phyloP scores from a whole-genome alignment of 2,113 vertebrate genomes.

The Pelmatolapia mariae region DNA sequence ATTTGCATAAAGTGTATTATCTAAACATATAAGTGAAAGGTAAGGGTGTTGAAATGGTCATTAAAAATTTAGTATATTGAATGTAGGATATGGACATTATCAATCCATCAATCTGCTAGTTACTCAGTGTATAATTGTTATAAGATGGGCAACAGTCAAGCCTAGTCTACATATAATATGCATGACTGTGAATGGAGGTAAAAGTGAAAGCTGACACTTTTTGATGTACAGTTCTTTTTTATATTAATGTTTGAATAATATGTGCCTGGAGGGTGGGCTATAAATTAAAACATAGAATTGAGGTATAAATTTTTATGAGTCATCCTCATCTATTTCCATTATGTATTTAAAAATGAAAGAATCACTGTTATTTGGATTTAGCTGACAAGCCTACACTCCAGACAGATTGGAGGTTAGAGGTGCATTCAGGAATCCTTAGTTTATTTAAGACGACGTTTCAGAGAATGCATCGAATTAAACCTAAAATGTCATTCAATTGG shows the following conservation, averaged over 20 bases:
- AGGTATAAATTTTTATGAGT: constrained; percentile 97
- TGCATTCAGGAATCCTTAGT: constrained; percentile 8
- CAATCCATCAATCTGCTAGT: constrained; percentile 84
- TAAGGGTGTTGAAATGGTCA: constrained; percentile 80
- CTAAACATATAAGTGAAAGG: constrained; percentile 84
- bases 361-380: constrained; percentile 75
- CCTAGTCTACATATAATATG: constrained; percentile 80
- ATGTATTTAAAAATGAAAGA: constrained; percentile 95
- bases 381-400: constrained; percentile 52
- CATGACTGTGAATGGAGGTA: constrained; percentile 79
- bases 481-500: neutral
- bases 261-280: constrained; percentile 88
- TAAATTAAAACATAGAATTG: constrained; percentile 93
- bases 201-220: constrained; percentile 82
- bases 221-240: constrained; percentile 96
- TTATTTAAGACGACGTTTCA: neutral
- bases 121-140: constrained; percentile 89
- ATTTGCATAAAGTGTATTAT: constrained; percentile 97
- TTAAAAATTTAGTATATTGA: constrained; percentile 86
- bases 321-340: constrained; percentile 93
- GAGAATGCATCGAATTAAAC: neutral
- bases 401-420: constrained; percentile 17
- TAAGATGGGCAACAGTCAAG: constrained; percentile 77
- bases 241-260: constrained; percentile 99
- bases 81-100: constrained; percentile 74